Base-by-base conservation (phyloP, 2,888 invertebrate genomes). In the Parelbella ahira region DNA sequence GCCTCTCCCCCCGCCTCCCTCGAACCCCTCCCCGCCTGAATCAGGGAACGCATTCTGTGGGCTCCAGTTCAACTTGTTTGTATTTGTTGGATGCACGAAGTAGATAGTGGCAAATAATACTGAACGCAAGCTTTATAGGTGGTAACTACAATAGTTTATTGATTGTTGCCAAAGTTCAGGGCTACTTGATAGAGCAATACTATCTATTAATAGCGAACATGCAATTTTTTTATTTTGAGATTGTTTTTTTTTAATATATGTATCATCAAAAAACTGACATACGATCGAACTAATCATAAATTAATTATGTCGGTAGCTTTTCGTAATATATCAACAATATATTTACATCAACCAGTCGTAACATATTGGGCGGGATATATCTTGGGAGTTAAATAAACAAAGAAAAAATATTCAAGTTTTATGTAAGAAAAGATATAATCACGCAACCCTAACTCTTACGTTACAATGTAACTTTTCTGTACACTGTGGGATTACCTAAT, bases 71-170 rank as follows among this genome's bases (percentile, higher is more conserved):
- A 52, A 53, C 11, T 55, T 20, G 39, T 11, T 20, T 39, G 41
- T 43, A 30, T 37, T 45, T 43, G 53, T 48, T 61, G 74, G 73
- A 80, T 76, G 63, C 79, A 81, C 71, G 74, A 70, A 59, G 53
- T 36, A 66, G 77, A 77, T 77, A 63, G 53, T 71, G 55, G 53
- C 53, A 68, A 68, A 73, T 71, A 65, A 63, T 63, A 69, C 57
- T 60, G 54, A 61, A 54, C 63, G 67, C 51, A 48, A 68, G 67
- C 51, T 68, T 68, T 63, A 39, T 39, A 39, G 39, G 39, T 39
- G 39, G 39, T 39, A 39, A 39, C 32, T 39, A 39, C 33, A 52
- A 63, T 56, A 48, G 57, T 56, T 61, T 64, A 67, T 66, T 65
- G 65, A 66, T 65, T 63, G 53, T 57, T 62, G 63, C 48, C 8